Evolutionary conservation across 2,113 vertebrate species (phyloP), one percentile per base, ranked within the genome.

Genomic region (Limnothrissa miodon): DNA sequence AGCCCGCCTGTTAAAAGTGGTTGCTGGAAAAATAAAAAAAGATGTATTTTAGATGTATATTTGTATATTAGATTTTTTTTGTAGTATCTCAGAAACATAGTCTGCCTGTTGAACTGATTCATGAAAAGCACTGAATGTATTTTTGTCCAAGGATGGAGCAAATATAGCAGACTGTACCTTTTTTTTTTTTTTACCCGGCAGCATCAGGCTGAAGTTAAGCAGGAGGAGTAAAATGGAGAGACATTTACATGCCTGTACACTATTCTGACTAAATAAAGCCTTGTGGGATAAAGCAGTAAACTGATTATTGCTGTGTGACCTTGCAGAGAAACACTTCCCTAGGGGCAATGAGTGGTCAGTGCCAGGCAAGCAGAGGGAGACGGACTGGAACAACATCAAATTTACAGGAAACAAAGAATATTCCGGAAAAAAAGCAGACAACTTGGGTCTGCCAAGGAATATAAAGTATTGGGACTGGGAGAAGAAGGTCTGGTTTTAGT

Each of bases 1-100:
- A 88, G 89, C 89, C 84, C 80, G 88, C 88, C 87, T 87, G 33
- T 39, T 82, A 85, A 91, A 82, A 86, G 89, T 66, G 87, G 85
- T 82, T 78, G 59, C 80, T 62, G 39, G 66, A 19, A 44, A 39
- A 81, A 42, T 80, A 39, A 85, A 53, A 56, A 83, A 56, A n/a
- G n/a, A n/a, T n/a, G n/a, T n/a, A n/a, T n/a, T n/a, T n/a, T n/a
- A n/a, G n/a, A n/a, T n/a, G n/a, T n/a, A n/a, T n/a, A n/a, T n/a
- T n/a, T n/a, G 48, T 83, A 51, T 82, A 36, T 79, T 80, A 51
- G 79, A 80, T 11, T 82, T 44, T 80, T 83, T 86, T 39, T 10
- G 0, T 33, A 66, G 45, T 46, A 53, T 23, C 23, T 39, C 23
- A 39, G 4, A 39, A 53, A 5, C 36, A 56, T 23, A 83, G 42